Base-by-base conservation (phyloP, 2,113 vertebrate genomes). In the Hippocampus barbouri region DNA sequence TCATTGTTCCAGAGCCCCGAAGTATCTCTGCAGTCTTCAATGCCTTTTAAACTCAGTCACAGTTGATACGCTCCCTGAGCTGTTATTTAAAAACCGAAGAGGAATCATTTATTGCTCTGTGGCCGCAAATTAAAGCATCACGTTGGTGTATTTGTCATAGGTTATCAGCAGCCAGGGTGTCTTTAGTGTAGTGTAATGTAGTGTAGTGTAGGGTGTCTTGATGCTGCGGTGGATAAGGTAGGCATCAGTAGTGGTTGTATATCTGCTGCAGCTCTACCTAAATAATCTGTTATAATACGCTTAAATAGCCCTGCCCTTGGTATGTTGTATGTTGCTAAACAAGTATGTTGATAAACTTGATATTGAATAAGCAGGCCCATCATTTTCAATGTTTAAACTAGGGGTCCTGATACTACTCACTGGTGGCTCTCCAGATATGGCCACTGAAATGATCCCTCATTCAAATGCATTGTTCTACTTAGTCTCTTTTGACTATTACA, bases 121-220 rank as follows among this genome's bases (percentile, higher is more conserved):
- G 76, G 15, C 59, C n/a, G 40, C 69, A 72, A 73, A 83, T 87
- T 79, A 73, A 87, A 87, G 82, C 64, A 74, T 77, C 49, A 68
- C 70, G 8, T 66, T 21, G 67, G 80, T 69, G 69, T 68, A 79
- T 85, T 89, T 86, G 76, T 87, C 84, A 76, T 71, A 62, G 71
- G 71, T 70, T 16, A 40, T 74, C 41, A 59, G 73, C 57, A 67
- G 68, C 45, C 72, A 69, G 75, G 65, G 66, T 76, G 62, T 56
- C 47, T 71, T 71, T 64, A 87, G 68, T 75, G 70, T 75, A 76
- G 79, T 38, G 34, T 38, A 38, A 5, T 38, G 34, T 38, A 38
- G 34, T 38, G 34, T 38, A 38, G 34, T 38, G 34, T 38, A 6
- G 5, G 34, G 34, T 38, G 34, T 74, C 78, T 56, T 23, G 70